Evolutionary conservation across 2,113 vertebrate genomes (phyloP).

Genomic region (Eonycteris spelaea): DNA sequence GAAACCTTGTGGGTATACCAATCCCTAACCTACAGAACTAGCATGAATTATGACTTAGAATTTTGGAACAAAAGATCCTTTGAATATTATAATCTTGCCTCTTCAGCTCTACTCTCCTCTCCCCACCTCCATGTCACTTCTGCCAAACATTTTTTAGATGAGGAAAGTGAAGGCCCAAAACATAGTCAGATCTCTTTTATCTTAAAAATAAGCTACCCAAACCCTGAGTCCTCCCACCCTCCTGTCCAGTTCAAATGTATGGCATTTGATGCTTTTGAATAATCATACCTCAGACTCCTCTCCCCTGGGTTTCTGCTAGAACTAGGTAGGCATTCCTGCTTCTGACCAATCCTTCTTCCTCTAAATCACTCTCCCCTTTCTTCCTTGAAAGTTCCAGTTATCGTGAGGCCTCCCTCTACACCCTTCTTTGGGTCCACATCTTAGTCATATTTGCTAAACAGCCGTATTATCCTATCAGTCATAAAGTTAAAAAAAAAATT

Average conservation of each 20-base stretch:
- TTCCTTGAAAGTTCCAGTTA: neutral
- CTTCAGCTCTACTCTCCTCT: neutral
- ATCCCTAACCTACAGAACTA: neutral
- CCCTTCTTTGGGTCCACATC: neutral
- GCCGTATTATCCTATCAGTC: neutral
- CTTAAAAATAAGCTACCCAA: neutral
- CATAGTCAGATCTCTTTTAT: neutral
- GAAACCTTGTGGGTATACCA: neutral
- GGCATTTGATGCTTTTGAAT: neutral
- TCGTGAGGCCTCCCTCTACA: neutral
- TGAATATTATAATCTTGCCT: neutral
- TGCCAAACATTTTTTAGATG: neutral
- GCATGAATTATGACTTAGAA: neutral
- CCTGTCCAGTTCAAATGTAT: neutral
- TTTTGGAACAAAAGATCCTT: neutral
- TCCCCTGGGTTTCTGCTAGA: neutral
- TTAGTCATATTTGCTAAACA: neutral
- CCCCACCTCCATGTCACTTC: neutral
- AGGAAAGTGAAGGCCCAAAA: neutral
- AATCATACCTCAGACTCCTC: neutral
- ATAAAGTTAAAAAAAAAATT: neutral
- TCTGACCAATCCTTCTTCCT: neutral
- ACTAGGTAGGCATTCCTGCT: neutral
- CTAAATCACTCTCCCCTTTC: neutral
- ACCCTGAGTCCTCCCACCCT: neutral